Conservation (phyloP, 1,140 invertebrate genomes). For the Nasonia longicornis region DNA sequence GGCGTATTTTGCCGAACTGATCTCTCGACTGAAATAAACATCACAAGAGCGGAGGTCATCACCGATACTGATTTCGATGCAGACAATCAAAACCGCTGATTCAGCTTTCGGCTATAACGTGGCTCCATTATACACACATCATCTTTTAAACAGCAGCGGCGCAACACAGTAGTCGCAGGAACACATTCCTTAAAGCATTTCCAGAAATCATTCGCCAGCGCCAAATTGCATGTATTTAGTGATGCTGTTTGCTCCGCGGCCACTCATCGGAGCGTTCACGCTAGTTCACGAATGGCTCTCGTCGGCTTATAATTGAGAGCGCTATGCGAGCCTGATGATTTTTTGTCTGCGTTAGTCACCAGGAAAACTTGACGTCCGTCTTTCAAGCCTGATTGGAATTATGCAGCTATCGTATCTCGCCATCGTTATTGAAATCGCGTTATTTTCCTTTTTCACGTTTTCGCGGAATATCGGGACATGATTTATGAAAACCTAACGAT, state of each 20-base stretch:
- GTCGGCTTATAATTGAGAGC: not conserved
- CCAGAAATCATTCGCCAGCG: conserved; percentile 9
- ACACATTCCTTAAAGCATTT: not conserved
- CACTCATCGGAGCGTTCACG: not conserved
- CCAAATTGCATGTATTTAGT: not conserved
- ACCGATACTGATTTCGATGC: no score
- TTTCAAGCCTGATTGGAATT: not conserved
- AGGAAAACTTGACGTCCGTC: not conserved
- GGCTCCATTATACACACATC: no score
- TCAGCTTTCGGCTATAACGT: no score
- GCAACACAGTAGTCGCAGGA: not conserved
- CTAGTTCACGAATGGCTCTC: not conserved
- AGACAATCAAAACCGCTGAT: no score
- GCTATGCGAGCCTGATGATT: not conserved
- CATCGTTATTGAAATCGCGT: no score
- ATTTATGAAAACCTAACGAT: no score
- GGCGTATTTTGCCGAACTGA: no score
- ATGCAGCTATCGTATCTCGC: not conserved
- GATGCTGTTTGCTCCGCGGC: not conserved
- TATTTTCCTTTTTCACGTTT: no score
- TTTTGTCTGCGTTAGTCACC: not conserved
- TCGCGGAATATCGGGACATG: no score
- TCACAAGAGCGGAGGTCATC: no score
- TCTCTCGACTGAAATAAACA: no score
- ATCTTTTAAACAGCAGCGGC: no score